Base-by-base conservation (phyloP, 2,797 vertebrate species). In the Peromyscus eremicus region DNA sequence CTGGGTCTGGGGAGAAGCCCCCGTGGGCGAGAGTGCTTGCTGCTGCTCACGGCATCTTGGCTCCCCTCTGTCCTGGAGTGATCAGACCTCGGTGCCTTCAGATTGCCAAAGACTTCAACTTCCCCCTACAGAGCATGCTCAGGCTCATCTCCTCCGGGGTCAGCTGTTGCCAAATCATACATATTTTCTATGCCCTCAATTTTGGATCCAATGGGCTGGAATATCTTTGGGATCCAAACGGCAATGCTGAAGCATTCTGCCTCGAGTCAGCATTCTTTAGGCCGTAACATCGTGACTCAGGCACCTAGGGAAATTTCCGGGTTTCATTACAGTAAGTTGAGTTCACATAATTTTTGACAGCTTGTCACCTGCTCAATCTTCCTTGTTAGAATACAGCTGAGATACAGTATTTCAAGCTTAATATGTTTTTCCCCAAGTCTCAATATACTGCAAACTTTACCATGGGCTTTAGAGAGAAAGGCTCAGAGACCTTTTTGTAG, bases 101-200 rank as follows among this genome's bases (percentile, higher is more conserved):
- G 95, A 92, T 98, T 98, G 43, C 91, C 98, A 29, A 99, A 98
- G 57, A 97, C 64, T 99, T 99, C 97, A 98, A 40, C 98, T 98
- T 73, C 99, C 64, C 99, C 99, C 99, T 25, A 79, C 23, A 99
- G 99, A 81, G 99, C 98, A 94, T 98, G 98, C 68, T 99, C 99
- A 43, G 99, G 99, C 92, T 98, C 98, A 98, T 99, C 99, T 89
- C 98, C 98, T 90, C 98, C 98, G 91, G 99, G 96, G 99, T 99
- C 88, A 99, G 98, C 96, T 98, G 98, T 95, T 99, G 52, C 99
- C 0, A 99, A 66, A 91, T 98, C 98, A 94, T 97, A 98, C 98
- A 99, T 96, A 52, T 99, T 99, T 97, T 99, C 99, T 93, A 99
- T 96, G 60, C 99, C 99, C 98, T 99, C 99, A 87, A 99, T 99